Evolutionary conservation across 2,113 vertebrate genomes (phyloP), one percentile per base, ranked within the genome.

Genomic region (Microcebus jonahi): DNA sequence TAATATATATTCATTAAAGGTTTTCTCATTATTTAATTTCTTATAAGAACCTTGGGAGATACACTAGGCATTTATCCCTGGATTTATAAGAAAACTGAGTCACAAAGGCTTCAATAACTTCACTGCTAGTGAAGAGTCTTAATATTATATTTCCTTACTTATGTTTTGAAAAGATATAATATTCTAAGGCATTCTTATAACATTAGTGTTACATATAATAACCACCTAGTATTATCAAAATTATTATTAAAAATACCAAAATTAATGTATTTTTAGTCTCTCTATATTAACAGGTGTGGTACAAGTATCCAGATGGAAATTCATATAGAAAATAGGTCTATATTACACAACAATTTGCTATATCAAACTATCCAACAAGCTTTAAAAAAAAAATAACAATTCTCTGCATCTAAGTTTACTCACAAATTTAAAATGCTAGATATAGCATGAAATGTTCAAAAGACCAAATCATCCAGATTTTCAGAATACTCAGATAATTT

Each of bases 381-480:
- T 80, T 92, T 92, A 61, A 8, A 48, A 15, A 17, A 82, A 85
- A 88, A 88, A 65, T 70, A 90, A 55, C 3, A 6, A 59, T 94
- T 85, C 90, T 79, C 53, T 81, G 42, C 1, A 67, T 57, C 53
- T 77, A 87, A 65, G 67, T 73, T 84, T 71, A 86, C 8, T 86
- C 15, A 42, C 42, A 94, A 96, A 94, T 90, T 93, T 90, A 95
- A 63, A 57, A 25, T 82, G 25, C 29, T 89, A 94, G 70, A 80
- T 90, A 79, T 6, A 85, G 50, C 59, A 95, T 92, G 91, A 88
- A 91, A 92, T 79, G 8, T 96, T 92, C 63, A 91, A 95, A 96
- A 97, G 89, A 82, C 42, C 31, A 97, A 83, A 75, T 82, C 75
- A 95, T 61, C 17, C 18, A 87, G 31, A 70, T n/a, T 93, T 93